Base-by-base conservation (phyloP, 2,888 invertebrate genomes). In the Ophion slaviceki region DNA sequence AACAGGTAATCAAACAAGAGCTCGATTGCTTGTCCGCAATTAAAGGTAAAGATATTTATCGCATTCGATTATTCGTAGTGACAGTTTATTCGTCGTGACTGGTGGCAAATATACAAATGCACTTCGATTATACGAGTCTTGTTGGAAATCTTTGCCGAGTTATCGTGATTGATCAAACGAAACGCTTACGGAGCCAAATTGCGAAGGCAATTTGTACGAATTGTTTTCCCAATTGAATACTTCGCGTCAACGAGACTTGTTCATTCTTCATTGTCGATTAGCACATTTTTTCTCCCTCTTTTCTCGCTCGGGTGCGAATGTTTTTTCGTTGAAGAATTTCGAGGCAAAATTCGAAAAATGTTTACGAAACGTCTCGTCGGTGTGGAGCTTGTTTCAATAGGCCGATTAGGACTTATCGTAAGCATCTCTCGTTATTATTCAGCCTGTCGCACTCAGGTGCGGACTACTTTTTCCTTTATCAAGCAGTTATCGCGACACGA, bases 31-130 rank as follows among this genome's bases (percentile, higher is more conserved):
- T 74, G 32, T 40, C 67, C 5, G 20, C 40, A 17, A 80, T 62
- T 45, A 24, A 61, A 84, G 84, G 80, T 84, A 80, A 83, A 40
- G 4, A 32, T 70, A 17, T 53, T 53, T 7, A 24, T 28, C 14
- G n/a, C 20, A 28, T 28, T 47, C 2, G 28, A 2, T 47, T 17
- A 28, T 40, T 28, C 7, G 1, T 24, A 14, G 5, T 20, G 14
- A 45, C 28, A 0, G n/a, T 28, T 57, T 1, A 5, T 36, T 59
- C 32, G 6, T 17, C n/a, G 20, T 10, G 8, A 20, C 45, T 45
- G 3, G 8, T 32, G 2, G 17, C 45, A 2, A 0, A 7, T 47
- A 11, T 45, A 5, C 0, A 11, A 24, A 45, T 61, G 3, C 10
- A 0, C 59, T 59, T 36, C 20, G 14, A 17, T 53, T 14, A 53